These are phyloP conservation scores for Silurus aristotelis DNA, from an alignment of 2,797 vertebrate species.

Conservation along the genomic window DNA sequence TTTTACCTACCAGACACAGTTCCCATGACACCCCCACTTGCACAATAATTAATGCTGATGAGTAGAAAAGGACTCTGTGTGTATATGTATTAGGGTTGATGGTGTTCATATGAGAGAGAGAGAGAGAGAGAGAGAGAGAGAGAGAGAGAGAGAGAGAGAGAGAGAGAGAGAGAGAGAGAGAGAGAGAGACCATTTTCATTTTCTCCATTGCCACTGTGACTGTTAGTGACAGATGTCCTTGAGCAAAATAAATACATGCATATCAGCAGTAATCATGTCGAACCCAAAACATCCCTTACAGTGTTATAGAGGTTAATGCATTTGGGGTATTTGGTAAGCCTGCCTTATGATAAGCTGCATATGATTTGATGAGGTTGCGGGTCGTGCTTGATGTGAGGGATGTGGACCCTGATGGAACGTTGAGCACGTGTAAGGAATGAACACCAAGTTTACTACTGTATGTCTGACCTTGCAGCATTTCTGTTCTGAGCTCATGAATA, in stretches of 20 bases:
- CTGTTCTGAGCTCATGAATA: conserved; percentile 53
- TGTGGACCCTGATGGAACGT: conserved; percentile 44
- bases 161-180: too few species aligned
- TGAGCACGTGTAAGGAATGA: conserved; percentile 46
- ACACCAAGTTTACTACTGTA: conserved; percentile 37
- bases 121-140: too few species aligned
- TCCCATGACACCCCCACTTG: conserved; percentile 14
- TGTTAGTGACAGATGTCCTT: conserved; percentile 32
- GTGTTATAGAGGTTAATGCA: conserved; percentile 20
- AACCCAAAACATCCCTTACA: conserved; percentile 14
- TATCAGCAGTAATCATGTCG: conserved; percentile 5
- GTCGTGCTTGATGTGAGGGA: conserved; percentile 36
- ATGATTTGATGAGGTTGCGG: conserved; percentile 41
- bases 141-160: too few species aligned
- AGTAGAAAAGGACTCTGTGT: conserved; percentile 14
- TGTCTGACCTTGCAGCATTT: conserved; percentile 56
- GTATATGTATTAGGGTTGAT: conserved; percentile 15
- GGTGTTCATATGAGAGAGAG: background rate
- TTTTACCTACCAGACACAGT: conserved; percentile 14
- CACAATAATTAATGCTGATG: conserved; percentile 46
- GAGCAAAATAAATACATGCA: conserved; percentile 13
- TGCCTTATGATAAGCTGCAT: conserved; percentile 41
- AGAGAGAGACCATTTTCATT: conserved; percentile 24
- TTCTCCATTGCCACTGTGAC: conserved; percentile 27
- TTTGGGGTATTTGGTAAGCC: conserved; percentile 19